These are phyloP conservation scores for Lophotriccus pileatus DNA, from an alignment of 2,797 vertebrate genomes.

Conservation along the genomic window DNA sequence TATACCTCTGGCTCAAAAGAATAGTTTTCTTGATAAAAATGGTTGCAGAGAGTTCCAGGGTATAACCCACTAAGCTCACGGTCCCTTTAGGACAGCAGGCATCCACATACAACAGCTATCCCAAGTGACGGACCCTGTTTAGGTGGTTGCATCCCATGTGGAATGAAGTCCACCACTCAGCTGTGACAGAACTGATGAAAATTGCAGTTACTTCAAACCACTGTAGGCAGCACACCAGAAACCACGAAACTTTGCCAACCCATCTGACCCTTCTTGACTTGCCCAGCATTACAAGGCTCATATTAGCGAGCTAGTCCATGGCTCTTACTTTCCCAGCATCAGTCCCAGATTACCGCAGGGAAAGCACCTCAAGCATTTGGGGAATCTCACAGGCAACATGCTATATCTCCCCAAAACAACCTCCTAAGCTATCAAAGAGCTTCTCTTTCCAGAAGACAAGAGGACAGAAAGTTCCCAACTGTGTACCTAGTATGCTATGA, in stretches of 20 bases:
- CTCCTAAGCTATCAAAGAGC: not conserved
- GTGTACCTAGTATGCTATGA: not conserved
- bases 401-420: not conserved
- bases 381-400: fast-evolving
- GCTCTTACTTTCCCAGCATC: not conserved
- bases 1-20: conserved; percentile 16
- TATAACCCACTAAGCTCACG: not conserved
- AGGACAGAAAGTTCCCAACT: not conserved
- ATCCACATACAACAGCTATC: not conserved
- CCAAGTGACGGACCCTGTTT: not conserved
- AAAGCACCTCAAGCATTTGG: not conserved
- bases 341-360: not conserved
- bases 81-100: not conserved
- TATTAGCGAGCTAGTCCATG: not conserved
- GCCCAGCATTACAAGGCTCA: not conserved
- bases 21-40: not conserved
- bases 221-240: not conserved
- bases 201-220: not conserved
- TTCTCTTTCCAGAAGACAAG: not conserved
- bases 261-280: not conserved
- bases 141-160: not conserved
- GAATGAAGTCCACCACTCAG: not conserved
- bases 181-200: not conserved
- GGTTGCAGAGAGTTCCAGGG: not conserved
- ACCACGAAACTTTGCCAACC: not conserved